Percentiles rank a stretch among this genome's conserved stretches.
These are phyloP conservation scores for Tenthredo mesomela DNA, from an alignment of 2,888 invertebrate species.

Conservation along the genomic window DNA sequence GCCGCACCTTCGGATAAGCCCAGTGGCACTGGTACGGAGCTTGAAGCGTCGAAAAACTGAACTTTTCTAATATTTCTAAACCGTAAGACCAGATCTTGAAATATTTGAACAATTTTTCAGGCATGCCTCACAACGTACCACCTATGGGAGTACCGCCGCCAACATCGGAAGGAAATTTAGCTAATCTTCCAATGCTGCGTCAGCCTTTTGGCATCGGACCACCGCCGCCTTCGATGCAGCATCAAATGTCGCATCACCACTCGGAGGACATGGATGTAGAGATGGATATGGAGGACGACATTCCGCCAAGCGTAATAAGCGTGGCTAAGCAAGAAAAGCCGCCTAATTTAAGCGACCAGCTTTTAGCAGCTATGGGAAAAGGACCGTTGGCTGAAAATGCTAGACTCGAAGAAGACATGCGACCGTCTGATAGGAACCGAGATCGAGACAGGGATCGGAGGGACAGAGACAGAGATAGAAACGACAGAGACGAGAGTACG, in stretches of 20 bases:
- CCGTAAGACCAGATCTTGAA: too few species aligned
- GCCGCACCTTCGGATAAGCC: slow-evolving; percentile 76
- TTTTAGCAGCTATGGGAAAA: slow-evolving; percentile 81
- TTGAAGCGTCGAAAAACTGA: not conserved
- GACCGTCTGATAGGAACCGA: slow-evolving; percentile 67
- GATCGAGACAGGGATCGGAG: slow-evolving; percentile 69
- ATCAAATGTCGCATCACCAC: slow-evolving; percentile 73
- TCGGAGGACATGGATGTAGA: slow-evolving; percentile 92
- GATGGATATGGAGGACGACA: slow-evolving; percentile 81
- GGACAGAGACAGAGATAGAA: slow-evolving; percentile 66
- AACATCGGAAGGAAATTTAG: slow-evolving; percentile 72
- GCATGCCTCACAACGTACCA: slow-evolving; percentile 77
- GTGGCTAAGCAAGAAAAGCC: slow-evolving; percentile 62
- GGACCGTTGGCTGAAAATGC: slow-evolving; percentile 73
- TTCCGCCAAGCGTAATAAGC: slow-evolving; percentile 66
- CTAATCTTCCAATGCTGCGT: slow-evolving; percentile 72
- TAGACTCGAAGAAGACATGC: slow-evolving; percentile 61
- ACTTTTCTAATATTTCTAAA: too few species aligned
- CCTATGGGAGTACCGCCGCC: slow-evolving; percentile 77
- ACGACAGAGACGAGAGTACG: slow-evolving; percentile 59
- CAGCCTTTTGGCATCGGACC: slow-evolving; percentile 74
- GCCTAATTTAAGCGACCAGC: slow-evolving; percentile 77
- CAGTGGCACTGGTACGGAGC: slow-evolving; percentile 71
- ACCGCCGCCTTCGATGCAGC: slow-evolving; percentile 73
- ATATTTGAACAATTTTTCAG: too few species aligned